Evolutionary conservation across 1,140 invertebrate genomes (phyloP), one percentile per base, ranked within the genome.

Genomic region (Schlechtendalia chinensis): DNA sequence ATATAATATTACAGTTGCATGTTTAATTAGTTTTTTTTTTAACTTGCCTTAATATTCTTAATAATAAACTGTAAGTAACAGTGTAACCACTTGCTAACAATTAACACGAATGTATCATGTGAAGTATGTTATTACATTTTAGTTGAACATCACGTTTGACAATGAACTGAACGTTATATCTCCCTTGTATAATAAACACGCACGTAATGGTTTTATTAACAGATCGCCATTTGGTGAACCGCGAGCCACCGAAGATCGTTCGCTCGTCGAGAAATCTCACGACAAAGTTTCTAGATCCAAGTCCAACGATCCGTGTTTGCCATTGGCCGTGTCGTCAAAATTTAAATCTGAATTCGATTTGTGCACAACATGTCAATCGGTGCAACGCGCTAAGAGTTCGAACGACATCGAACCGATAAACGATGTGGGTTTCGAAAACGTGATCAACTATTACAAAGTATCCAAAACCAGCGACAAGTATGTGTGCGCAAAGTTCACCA

Each of bases 351-450:
- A 79, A 29, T 63, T 39, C 19, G 47, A 29, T 58, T 1, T 63
- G 19, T 79, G 39, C 11, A 79, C 58, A 12, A 59, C 63, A 29
- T 79, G 58, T 29, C 58, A 79, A 47, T 79, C 39, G 22, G 45
- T 79, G 17, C 75, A 63, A 61, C 75, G 39, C 12, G 61, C 75
- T 17, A 79, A 61, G 6, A 79, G 75, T 27, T 79, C 58, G 75
- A 79, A 79, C 61, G 39, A 79, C 27, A 47, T 14, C 27, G 75
- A 61, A 47, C 58, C 75, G 27, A 61, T 79, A 59, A 79, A 79
- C 45, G 75, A 79, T 59, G 75, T 79, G 12, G 61, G 58, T 63
- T 79, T 79, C 50, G 75, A 79, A 45, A 79, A 79, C 24, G 75
- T 79, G 24, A 79, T 79, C 16, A 79, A 79, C 19, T 79, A 79